These are phyloP conservation scores for Orussus abietinus DNA, from an alignment of 1,140 invertebrate genomes.

Conservation along the genomic window DNA sequence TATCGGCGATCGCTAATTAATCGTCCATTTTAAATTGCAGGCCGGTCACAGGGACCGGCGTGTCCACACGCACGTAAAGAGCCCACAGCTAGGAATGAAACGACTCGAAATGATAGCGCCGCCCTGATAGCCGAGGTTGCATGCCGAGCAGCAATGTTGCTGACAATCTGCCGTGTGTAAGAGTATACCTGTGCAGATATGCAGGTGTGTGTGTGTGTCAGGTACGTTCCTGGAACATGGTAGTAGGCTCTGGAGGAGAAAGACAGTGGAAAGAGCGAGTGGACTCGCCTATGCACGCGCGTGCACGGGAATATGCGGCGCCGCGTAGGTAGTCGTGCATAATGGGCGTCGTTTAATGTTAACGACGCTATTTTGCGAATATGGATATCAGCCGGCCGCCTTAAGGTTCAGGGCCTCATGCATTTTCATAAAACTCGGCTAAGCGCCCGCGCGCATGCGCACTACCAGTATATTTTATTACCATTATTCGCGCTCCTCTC, in stretches of 20 bases:
- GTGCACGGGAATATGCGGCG: too few species aligned
- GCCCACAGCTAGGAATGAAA: conserved; percentile 45
- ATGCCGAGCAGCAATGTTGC: conserved; percentile 45
- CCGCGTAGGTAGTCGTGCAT: conserved; percentile 30
- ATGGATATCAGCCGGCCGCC: conserved; percentile 46
- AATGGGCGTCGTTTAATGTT: conserved; percentile 51
- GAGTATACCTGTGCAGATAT: too few species aligned
- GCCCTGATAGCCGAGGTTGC: conserved; percentile 37
- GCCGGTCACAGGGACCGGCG: conserved; percentile 36
- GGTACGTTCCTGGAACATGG: too few species aligned
- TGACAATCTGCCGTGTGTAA: too few species aligned
- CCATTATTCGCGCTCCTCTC: conserved; percentile 10
- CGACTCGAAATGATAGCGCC: conserved; percentile 44
- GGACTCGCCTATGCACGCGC: too few species aligned
- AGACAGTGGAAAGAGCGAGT: too few species aligned
- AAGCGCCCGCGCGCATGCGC: conserved; percentile 10
- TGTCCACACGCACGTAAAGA: too few species aligned
- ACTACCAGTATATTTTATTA: too few species aligned
- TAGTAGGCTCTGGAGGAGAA: too few species aligned
- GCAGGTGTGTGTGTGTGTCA: too few species aligned
- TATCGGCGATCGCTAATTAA: conserved; percentile 39
- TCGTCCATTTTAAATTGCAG: conserved; percentile 38
- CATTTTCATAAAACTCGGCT: conserved; percentile 42
- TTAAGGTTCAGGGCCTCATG: conserved; percentile 43
- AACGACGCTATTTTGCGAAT: conserved; percentile 53